Base-by-base conservation (phyloP, 2,113 vertebrate genomes). In the Lipotes vexillifer region DNA sequence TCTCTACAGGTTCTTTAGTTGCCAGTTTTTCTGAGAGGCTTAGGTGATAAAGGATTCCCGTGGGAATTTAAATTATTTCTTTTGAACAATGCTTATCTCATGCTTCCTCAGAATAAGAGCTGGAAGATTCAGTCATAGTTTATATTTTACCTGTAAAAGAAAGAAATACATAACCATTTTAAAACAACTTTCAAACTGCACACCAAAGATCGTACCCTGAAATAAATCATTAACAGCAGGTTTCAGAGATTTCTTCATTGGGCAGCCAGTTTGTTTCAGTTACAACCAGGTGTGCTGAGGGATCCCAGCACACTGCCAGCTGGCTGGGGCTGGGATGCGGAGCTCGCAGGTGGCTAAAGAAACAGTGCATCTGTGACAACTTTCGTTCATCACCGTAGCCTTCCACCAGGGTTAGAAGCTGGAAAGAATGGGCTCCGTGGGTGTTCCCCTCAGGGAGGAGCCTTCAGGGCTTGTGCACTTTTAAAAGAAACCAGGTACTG, bases 271-370 rank as follows among this genome's bases (percentile, higher is more conserved):
- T 98, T 97, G 65, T 95, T 97, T 97, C 96, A 81, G 94, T 97
- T 97, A 98, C 97, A 98, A 91, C 94, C 98, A 98, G 98, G 97
- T 98, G 97, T 96, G 92, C 96, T 49, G 82, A 91, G 94, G 96
- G 95, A 97, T 86, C 97, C 96, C 97, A 97, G 66, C 63, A 84
- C 86, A 61, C 71, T 97, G 96, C 94, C 95, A 94, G 95, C 97
- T 97, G 97, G 91, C 94, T 44, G 72, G 94, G 68, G 84, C 20
- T 0, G 0, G 49, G 88, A 78, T 59, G 82, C 88, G 92, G 69
- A 78, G 27, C 72, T 98, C 82, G 14, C 61, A 92, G 95, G 94
- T 93, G n/a, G 95, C 97, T 91, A 93, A 94, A 97, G 92, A 97
- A 98, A 94, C 95, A 89, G 55, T 88, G 95, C 88, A 84, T 97